A percentile compares a stretch with the other conserved stretches of the same genome.
These are phyloP conservation scores for Sciaenops ocellatus DNA, from an alignment of 2,797 vertebrate species.

Conservation along the genomic window DNA sequence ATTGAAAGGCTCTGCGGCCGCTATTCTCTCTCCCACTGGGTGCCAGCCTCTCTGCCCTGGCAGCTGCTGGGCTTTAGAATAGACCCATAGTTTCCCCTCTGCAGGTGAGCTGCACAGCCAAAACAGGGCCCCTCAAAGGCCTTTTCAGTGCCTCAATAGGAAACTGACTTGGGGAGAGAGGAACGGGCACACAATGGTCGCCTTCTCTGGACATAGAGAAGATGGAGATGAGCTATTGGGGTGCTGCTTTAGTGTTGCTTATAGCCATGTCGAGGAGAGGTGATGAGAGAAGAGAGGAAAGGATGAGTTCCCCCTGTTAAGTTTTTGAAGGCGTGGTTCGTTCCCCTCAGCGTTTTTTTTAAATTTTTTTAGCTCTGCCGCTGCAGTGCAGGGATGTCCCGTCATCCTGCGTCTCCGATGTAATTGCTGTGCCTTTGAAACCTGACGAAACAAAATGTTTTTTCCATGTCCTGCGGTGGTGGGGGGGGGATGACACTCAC, in stretches of 20 bases:
- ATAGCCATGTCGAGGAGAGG: constrained; percentile 81
- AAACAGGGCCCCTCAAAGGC: constrained; percentile 90
- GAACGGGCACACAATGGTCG: constrained; percentile 86
- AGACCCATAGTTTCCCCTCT: constrained; percentile 88
- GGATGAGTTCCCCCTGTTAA: constrained; percentile 73
- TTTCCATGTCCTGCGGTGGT: constrained; percentile 76
- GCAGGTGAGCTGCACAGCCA: constrained; percentile 91
- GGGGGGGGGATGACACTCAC: constrained; percentile 75
- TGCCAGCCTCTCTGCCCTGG: constrained; percentile 90
- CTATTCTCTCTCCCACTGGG: constrained; percentile 89
- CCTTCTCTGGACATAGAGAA: constrained; percentile 88
- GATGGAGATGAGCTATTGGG: constrained; percentile 86
- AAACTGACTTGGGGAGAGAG: constrained; percentile 88
- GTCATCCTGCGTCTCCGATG: constrained; percentile 79
- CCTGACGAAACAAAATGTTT: constrained; percentile 80
- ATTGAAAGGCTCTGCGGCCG: constrained; percentile 86
- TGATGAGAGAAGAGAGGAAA: constrained; percentile 80
- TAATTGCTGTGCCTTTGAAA: constrained; percentile 85
- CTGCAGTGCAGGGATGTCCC: constrained; percentile 60
- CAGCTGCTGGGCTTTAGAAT: constrained; percentile 91
- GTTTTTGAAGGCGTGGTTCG: constrained; percentile 72
- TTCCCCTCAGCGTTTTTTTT: constrained; percentile 26
- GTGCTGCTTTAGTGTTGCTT: constrained; percentile 80
- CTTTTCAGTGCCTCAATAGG: constrained; percentile 89
- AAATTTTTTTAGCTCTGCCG: constrained; percentile 23